phyloP scores from a whole-genome alignment of 2,888 invertebrate genomes.

The Platyscelio sp. region DNA sequence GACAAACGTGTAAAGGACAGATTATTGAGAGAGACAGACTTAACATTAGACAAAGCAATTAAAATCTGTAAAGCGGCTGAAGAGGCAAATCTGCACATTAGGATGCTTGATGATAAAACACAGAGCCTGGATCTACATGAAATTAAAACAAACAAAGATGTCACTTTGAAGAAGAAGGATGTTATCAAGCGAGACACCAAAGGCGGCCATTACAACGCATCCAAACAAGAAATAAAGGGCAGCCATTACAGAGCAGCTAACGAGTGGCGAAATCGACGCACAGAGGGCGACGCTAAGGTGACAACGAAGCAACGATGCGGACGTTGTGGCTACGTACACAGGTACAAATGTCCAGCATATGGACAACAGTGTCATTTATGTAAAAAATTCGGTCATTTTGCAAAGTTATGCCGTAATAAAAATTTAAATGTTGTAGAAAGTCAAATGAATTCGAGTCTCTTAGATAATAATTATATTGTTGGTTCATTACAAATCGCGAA shows the following conservation, averaged over 20 bases:
- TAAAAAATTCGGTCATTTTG: slow-evolving; percentile 62
- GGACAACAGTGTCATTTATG: slow-evolving; percentile 61
- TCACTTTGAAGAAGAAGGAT: too few relatives aligned
- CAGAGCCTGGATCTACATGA: background rate
- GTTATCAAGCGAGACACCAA: too few relatives aligned
- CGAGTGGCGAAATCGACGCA: background rate
- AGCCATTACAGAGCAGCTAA: too few relatives aligned
- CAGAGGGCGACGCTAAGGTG: background rate
- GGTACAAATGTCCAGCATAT: slow-evolving; percentile 63
- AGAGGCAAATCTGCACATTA: slow-evolving; percentile 7
- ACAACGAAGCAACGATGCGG: background rate
- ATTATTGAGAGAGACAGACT: slow-evolving; percentile 37
- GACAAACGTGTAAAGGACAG: slow-evolving; percentile 46
- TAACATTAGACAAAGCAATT: slow-evolving; percentile 43
- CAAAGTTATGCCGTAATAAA: slow-evolving; percentile 41
- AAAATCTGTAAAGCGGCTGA: slow-evolving; percentile 56
- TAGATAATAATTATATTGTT: background rate
- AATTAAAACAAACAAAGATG: background rate
- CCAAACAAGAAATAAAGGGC: too few relatives aligned
- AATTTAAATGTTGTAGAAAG: slow-evolving; percentile 9
- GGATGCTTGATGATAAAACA: background rate
- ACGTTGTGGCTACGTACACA: slow-evolving; percentile 45
- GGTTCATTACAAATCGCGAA: background rate
- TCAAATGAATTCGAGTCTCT: background rate
- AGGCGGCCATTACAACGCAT: too few relatives aligned